Evolutionary conservation across 1,140 invertebrate species (phyloP).

Genomic region (Drosophila leontia): DNA sequence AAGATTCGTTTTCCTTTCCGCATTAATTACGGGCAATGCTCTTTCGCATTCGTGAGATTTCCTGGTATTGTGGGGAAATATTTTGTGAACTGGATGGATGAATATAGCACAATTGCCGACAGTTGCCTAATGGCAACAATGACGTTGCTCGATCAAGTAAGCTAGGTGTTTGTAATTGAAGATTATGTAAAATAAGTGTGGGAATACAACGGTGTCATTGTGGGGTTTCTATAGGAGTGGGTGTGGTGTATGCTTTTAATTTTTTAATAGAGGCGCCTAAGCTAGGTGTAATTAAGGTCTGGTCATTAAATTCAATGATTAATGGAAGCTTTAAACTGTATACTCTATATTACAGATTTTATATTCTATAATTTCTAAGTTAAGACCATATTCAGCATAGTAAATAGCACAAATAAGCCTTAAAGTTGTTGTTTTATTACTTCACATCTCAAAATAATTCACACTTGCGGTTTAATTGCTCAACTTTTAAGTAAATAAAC

Average conservation of each 20-base stretch:
- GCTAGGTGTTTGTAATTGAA: conserved; percentile 30
- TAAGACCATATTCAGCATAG: background rate
- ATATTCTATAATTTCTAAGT: background rate
- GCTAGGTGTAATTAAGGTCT: background rate
- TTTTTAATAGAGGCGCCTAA: conserved; percentile 7
- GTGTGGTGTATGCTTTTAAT: conserved; percentile 3
- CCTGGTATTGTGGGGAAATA: conserved; percentile 64
- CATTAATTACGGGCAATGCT: conserved; percentile 16
- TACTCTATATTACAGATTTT: background rate
- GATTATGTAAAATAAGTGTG: conserved; percentile 35
- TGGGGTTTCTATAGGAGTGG: conserved; percentile 7
- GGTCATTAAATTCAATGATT: background rate
- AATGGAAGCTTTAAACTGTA: background rate
- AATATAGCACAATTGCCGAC: conserved; percentile 13
- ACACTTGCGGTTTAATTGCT: background rate
- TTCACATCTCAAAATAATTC: background rate
- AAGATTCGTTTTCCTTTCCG: conserved; percentile 15
- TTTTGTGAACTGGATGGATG: conserved; percentile 5
- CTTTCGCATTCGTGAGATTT: conserved; percentile 42
- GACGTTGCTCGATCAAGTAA: conserved; percentile 47
- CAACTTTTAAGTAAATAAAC: background rate
- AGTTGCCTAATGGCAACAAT: conserved; percentile 56
- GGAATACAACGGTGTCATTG: conserved; percentile 12
- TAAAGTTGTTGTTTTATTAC: background rate
- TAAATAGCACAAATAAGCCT: background rate